These are phyloP conservation scores for Actenoides hombroni DNA, from an alignment of 2,113 vertebrate species.

Conservation along the genomic window DNA sequence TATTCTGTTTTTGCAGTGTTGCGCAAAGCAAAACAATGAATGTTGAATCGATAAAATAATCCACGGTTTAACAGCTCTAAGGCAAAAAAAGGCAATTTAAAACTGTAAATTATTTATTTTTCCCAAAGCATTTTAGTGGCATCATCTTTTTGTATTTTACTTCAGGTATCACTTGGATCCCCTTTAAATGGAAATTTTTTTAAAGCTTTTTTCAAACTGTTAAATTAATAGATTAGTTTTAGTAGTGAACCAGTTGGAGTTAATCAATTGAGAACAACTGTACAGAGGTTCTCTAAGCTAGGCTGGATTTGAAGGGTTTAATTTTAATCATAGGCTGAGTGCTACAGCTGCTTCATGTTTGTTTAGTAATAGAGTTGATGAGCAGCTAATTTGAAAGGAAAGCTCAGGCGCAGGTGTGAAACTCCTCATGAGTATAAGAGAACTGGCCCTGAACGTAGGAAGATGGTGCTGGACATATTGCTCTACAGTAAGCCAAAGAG, in stretches of 20 bases:
- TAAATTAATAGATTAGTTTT: constrained; percentile 65
- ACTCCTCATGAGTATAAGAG: constrained; percentile 16
- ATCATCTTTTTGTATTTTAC: constrained; percentile 5
- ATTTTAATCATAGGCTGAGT: constrained; percentile 49
- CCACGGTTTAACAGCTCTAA: background rate
- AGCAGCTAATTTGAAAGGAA: constrained; percentile 64
- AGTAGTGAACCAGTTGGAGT: constrained; percentile 50
- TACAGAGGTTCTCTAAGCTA: constrained; percentile 50
- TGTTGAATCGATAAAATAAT: constrained; percentile 24
- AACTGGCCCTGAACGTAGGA: background rate
- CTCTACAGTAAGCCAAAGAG: background rate
- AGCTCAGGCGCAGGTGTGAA: constrained; percentile 52
- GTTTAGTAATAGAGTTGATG: constrained; percentile 70
- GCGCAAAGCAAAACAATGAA: background rate
- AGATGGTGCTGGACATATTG: background rate
- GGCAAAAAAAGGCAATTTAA: background rate
- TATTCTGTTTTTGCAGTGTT: constrained; percentile 1
- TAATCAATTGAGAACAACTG: constrained; percentile 61
- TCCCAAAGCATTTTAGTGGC: constrained; percentile 7
- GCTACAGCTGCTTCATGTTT: constrained; percentile 70
- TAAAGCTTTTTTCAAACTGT: constrained; percentile 41
- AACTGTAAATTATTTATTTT: constrained; percentile 20
- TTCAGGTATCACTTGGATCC: constrained; percentile 31
- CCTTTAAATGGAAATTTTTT: constrained; percentile 20
- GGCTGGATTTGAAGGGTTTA: constrained; percentile 67